These are phyloP conservation scores for Nasonia giraulti DNA, from an alignment of 1,140 invertebrate species.

Conservation along the genomic window DNA sequence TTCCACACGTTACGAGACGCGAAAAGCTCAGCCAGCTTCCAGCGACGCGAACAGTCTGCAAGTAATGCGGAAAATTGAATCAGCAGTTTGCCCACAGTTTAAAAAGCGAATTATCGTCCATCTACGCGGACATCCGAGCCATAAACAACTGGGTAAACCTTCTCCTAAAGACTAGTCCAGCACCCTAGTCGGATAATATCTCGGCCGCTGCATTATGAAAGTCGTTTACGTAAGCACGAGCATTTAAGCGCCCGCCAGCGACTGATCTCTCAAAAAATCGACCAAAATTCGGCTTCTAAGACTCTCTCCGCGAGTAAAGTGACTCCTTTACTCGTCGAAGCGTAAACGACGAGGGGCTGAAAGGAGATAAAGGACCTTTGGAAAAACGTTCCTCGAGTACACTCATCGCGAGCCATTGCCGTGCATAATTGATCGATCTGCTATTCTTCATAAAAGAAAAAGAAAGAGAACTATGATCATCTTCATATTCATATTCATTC, in stretches of 20 bases:
- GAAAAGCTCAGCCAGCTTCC: background rate
- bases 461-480: background rate
- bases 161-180: background rate
- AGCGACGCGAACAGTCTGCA: background rate
- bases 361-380: no score
- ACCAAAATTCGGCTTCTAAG: background rate
- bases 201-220: background rate
- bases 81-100: background rate
- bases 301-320: background rate
- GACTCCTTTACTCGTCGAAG: background rate
- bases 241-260: slow-evolving; percentile 10
- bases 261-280: slow-evolving; percentile 35
- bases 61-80: background rate
- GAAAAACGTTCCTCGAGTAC: no score
- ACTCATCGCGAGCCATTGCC: no score
- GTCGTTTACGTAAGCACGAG: slow-evolving; percentile 30
- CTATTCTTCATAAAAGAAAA: background rate
- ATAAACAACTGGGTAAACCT: slow-evolving; percentile 5
- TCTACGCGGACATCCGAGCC: background rate
- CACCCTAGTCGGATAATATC: slow-evolving; percentile 8
- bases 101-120: background rate
- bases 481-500: background rate
- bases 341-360: slow-evolving; percentile 14
- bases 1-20: no score
- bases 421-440: no score